Conservation (phyloP, 2,888 invertebrate species). For the Limnephilus marmoratus region DNA sequence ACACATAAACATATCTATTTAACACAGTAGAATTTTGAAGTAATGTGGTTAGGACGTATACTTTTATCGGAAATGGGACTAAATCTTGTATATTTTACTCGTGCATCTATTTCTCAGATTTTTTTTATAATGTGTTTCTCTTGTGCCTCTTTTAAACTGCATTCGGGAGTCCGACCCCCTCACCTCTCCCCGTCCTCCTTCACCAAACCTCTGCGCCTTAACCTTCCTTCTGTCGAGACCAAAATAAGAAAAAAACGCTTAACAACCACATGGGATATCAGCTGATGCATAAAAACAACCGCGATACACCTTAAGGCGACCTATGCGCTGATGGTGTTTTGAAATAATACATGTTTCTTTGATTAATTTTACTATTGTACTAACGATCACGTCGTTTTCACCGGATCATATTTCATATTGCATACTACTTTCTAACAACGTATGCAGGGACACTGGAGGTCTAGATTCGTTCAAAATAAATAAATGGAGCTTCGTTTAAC, state of each 20-base stretch:
- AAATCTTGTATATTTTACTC: background rate
- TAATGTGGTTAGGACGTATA: background rate
- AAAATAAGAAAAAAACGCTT: slow-evolving; percentile 53
- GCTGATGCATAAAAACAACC: slow-evolving; percentile 64
- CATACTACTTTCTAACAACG: too few species aligned
- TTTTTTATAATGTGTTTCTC: background rate
- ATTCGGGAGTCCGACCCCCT: slow-evolving; percentile 22
- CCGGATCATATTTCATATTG: background rate
- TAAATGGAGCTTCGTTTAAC: too few species aligned
- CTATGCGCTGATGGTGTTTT: slow-evolving; percentile 46
- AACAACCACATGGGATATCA: slow-evolving; percentile 66
- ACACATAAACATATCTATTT: too few species aligned
- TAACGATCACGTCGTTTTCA: background rate
- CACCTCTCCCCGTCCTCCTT: slow-evolving; percentile 9
- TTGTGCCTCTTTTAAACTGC: slow-evolving; percentile 4
- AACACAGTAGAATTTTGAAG: background rate
- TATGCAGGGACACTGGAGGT: too few species aligned
- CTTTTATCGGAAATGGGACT: background rate
- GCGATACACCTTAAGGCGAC: slow-evolving; percentile 43
- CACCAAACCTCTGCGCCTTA: slow-evolving; percentile 9
- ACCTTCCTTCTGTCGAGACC: slow-evolving; percentile 43
- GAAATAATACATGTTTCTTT: background rate
- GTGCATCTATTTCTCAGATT: background rate
- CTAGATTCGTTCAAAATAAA: too few species aligned
- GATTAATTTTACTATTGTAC: background rate